Base-by-base conservation (phyloP, 2,888 invertebrate species). In the Noctuana brunneofusca region DNA sequence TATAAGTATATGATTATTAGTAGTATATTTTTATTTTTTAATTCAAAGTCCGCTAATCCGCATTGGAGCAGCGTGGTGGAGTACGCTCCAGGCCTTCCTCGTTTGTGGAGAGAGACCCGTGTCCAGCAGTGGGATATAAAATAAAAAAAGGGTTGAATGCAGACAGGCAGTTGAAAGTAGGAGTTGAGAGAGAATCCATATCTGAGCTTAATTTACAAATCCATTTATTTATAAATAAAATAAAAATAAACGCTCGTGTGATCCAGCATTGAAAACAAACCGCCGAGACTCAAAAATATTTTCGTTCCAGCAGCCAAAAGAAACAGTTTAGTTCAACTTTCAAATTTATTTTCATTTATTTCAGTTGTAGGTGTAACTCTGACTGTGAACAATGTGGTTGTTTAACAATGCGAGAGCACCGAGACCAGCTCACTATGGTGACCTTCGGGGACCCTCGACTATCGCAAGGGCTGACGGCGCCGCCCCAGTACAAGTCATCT, bases 401-500 rank as follows among this genome's bases (percentile, higher is more conserved):
- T 72, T 79, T 58, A 69, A 74, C 16, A 66, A 72, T 56, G 71
- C 70, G 57, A 64, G 64, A 53, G 49, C 49, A 32, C 49, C 48
- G 16, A 43, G 46, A 20, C 60, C 69, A 6, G 30, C 55, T 14
- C 50, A 32, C 0, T 69, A 72, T 43, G 41, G 66, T 0, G 50
- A 38, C 52, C 63, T 11, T 0, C 66, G 64, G 6, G 80, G 81
- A 0, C 81, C 84, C 0, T 78, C 86, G 0, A 76, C 83, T 22
- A 64, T 84, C 2, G 69, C 81, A 0, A 49, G 78, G 0, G 71
- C 83, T 0, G 86, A 82, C 11, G 80, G 78, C 0, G 79, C 71
- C 0, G 64, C 75, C 1, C 81, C 84, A 0, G 71, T 81, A 0
- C 78, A 80, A 38, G 75, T 79, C 48, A 75, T 84, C 54, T 68